These are phyloP conservation scores for Crossaster papposus DNA, from an alignment of 53 echinoderm and acorn worm species.

Conservation along the genomic window DNA sequence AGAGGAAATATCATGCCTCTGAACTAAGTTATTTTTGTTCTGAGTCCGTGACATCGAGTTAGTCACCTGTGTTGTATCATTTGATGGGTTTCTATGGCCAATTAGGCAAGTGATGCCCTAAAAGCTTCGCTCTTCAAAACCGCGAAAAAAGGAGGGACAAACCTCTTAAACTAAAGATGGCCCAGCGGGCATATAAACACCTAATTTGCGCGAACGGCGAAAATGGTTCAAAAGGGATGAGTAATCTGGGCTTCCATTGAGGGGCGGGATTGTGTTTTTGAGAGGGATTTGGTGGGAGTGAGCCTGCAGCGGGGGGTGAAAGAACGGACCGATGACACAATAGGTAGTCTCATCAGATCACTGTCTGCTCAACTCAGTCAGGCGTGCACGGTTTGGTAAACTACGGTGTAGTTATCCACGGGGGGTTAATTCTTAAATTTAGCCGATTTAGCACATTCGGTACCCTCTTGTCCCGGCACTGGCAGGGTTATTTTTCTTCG, in stretches of 20 bases:
- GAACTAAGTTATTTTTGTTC: neutral
- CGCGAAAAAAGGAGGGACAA: neutral
- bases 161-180: conserved; percentile 1
- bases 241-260: neutral
- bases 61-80: conserved; percentile 3
- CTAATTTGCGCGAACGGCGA: conserved; percentile 25
- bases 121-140: neutral
- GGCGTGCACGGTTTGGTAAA: neutral
- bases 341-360: conserved; percentile 17
- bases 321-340: neutral
- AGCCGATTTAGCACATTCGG: neutral
- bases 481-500: no score
- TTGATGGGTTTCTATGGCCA: neutral
- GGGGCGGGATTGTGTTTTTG: neutral
- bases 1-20: neutral
- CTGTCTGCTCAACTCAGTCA: conserved; percentile 19
- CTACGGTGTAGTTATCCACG: neutral
- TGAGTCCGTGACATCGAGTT: conserved; percentile 27
- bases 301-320: neutral
- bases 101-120: conserved; percentile 24
- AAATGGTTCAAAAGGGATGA: neutral
- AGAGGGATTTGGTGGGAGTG: neutral
- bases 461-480: no score
- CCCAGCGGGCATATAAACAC: conserved; percentile 19
- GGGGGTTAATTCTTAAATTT: neutral